Conservation (phyloP, 2,113 vertebrate species). For the Erythrolamprus reginae region DNA sequence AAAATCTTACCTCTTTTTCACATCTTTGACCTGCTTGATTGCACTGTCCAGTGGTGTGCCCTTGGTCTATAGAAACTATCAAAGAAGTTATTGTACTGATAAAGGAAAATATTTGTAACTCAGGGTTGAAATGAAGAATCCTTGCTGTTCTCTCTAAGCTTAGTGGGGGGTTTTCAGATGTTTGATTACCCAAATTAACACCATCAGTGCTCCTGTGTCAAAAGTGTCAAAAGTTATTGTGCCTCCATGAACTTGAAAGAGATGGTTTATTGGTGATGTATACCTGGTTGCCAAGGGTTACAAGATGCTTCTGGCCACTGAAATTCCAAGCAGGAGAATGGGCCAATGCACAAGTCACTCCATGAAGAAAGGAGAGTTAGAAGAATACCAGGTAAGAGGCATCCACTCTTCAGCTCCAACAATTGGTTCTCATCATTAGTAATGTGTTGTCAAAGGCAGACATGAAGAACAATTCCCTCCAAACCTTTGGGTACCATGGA, state of each 20-base stretch:
- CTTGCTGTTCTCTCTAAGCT: not conserved
- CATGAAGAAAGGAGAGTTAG: slow-evolving; percentile 52
- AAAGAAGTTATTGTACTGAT: not conserved
- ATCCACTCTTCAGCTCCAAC: not conserved
- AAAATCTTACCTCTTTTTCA: not conserved
- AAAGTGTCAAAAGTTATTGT: not conserved
- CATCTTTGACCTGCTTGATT: not conserved
- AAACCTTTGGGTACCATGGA: not conserved
- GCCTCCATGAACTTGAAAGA: not conserved
- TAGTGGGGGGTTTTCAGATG: not conserved
- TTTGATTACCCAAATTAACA: not conserved
- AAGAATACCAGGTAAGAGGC: slow-evolving; percentile 57
- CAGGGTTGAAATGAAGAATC: not conserved
- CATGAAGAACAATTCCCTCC: not conserved
- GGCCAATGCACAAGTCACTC: slow-evolving; percentile 52
- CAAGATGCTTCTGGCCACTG: not conserved
- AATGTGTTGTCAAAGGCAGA: not conserved
- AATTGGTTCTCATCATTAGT: not conserved
- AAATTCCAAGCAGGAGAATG: slow-evolving; percentile 8
- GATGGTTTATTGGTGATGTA: not conserved
- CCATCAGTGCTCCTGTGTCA: not conserved
- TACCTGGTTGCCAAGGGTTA: not conserved
- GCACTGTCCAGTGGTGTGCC: not conserved
- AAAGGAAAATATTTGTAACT: not conserved
- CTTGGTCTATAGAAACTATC: not conserved